Evolutionary conservation across 2,797 vertebrate species (phyloP).

Genomic region (Botia kubotai): DNA sequence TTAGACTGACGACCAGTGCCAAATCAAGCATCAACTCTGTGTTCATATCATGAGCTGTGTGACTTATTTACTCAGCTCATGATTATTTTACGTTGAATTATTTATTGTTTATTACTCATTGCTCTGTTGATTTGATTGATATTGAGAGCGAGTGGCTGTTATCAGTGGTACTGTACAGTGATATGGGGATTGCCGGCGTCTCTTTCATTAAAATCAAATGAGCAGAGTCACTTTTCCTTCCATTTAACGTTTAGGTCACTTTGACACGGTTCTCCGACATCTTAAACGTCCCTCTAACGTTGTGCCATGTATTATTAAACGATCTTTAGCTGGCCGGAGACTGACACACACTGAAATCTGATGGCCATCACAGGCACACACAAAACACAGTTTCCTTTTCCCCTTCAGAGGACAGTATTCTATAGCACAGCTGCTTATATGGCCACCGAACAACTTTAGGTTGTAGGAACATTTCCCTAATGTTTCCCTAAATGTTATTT

Average conservation of each 20-base stretch:
- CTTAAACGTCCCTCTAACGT: conserved; percentile 21
- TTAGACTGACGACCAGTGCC: conserved; percentile 43
- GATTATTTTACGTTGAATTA: background rate
- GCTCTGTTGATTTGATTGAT: background rate
- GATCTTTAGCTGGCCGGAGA: background rate
- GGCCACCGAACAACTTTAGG: too few relatives aligned
- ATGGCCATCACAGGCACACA: conserved; percentile 37
- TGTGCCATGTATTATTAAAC: conserved; percentile 9
- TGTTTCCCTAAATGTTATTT: too few relatives aligned
- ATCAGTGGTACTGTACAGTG: background rate
- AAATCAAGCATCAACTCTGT: conserved; percentile 50
- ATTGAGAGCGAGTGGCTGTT: background rate
- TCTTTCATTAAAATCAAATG: conserved; percentile 34
- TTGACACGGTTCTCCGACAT: conserved; percentile 28
- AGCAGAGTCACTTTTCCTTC: conserved; percentile 31
- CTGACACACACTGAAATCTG: conserved; percentile 36
- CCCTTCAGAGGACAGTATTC: background rate
- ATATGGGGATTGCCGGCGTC: conserved; percentile 13
- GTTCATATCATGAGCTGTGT: conserved; percentile 18
- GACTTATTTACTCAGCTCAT: background rate
- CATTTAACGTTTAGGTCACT: conserved; percentile 33
- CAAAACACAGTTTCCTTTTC: background rate
- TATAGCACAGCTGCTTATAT: background rate
- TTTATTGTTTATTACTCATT: background rate
- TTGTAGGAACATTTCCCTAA: too few relatives aligned